Evolutionary conservation across 1,140 invertebrate species (phyloP).

Genomic region (Diabrotica undecimpunctata): DNA sequence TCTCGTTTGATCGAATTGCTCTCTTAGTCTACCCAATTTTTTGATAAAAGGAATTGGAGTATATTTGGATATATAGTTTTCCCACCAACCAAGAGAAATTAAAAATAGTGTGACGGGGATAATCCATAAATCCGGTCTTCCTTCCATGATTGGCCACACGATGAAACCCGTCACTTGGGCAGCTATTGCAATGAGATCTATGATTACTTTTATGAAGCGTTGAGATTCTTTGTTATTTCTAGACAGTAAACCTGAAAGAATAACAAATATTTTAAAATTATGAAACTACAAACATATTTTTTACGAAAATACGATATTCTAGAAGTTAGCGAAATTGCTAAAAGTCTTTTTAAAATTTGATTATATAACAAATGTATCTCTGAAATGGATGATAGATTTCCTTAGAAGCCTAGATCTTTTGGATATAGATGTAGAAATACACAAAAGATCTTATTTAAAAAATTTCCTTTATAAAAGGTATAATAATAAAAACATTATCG

Average conservation of each 20-base stretch:
- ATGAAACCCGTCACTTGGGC: slow-evolving; percentile 86
- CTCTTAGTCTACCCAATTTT: slow-evolving; percentile 75
- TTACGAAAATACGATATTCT: no score
- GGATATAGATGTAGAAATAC: no score
- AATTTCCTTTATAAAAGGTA: no score
- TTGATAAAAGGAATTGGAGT: slow-evolving; percentile 78
- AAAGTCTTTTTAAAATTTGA: no score
- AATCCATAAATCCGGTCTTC: slow-evolving; percentile 68
- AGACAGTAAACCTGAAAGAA: slow-evolving; percentile 66
- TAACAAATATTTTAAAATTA: no score
- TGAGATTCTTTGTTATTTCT: slow-evolving; percentile 77
- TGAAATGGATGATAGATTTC: no score
- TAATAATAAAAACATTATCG: no score
- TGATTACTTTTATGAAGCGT: slow-evolving; percentile 72
- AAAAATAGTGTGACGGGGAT: slow-evolving; percentile 80
- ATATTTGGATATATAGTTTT: slow-evolving; percentile 86
- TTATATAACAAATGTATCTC: no score
- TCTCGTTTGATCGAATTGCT: slow-evolving; percentile 71
- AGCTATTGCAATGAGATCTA: slow-evolving; percentile 76
- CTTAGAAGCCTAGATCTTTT: no score
- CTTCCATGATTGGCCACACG: slow-evolving; percentile 80
- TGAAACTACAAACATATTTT: no score
- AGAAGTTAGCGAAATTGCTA: no score
- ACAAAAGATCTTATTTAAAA: no score
- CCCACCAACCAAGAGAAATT: slow-evolving; percentile 93